Percentiles rank a stretch among this genome's conserved stretches.
These are phyloP conservation scores for Ianthella basta DNA, from an alignment of 37 sponge, comb jelly and placozoan genomes.

Conservation along the genomic window DNA sequence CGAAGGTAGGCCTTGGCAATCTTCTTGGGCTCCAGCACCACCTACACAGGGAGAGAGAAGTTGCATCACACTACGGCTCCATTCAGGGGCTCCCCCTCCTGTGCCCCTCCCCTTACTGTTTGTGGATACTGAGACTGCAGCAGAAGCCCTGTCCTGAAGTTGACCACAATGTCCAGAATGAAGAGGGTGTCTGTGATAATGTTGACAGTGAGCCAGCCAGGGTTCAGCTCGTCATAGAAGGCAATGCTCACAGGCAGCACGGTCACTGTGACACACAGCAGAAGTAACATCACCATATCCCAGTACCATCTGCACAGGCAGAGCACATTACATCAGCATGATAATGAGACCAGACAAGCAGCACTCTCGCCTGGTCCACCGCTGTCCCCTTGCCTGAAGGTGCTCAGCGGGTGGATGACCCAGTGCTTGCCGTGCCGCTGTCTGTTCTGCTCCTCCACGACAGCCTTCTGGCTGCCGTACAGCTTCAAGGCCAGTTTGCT, in stretches of 20 bases:
- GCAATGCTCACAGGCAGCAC: conserved; percentile 58
- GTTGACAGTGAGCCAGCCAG: conserved; percentile 49
- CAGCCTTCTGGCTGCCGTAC: conserved; percentile 46
- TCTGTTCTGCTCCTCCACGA: conserved; percentile 9
- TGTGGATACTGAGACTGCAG: neutral
- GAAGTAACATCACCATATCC: conserved; percentile 42
- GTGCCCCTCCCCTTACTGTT: conserved; percentile 33
- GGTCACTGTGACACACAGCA: conserved; percentile 44
- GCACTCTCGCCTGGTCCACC: too few species aligned
- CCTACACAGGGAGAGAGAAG: conserved; percentile 20
- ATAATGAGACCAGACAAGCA: too few species aligned
- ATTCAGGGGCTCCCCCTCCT: too few species aligned
- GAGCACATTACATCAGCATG: neutral
- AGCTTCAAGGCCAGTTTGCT: conserved; percentile 51
- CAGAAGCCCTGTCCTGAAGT: conserved; percentile 51
- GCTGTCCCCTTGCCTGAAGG: conserved; percentile 39
- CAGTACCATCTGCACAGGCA: conserved; percentile 46
- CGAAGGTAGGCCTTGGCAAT: conserved; percentile 41
- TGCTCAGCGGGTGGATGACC: conserved; percentile 58
- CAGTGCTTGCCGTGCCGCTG: conserved; percentile 18
- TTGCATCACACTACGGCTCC: neutral
- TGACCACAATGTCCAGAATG: conserved; percentile 42
- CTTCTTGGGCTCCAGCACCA: conserved; percentile 41
- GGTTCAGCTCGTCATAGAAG: conserved; percentile 50
- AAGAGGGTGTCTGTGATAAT: conserved; percentile 52